Evolutionary conservation across 23 tunicate species (phyloP).

Genomic region (Aplidium turbinatum): DNA sequence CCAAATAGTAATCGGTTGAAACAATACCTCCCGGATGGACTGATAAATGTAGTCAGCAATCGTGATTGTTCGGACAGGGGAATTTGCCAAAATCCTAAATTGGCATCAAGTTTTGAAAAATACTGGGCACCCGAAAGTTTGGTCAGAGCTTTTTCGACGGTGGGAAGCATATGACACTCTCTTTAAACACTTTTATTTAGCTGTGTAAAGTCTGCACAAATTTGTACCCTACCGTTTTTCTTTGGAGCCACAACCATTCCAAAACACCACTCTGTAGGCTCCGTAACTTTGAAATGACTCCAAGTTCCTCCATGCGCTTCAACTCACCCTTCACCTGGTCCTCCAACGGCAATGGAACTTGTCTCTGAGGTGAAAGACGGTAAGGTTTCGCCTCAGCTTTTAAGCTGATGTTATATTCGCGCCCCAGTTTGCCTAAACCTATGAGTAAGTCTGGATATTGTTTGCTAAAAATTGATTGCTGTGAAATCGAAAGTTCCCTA

Average conservation of each 20-base stretch:
- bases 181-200: conserved; percentile 31
- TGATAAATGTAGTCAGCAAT: conserved; percentile 32
- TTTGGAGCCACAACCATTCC: conserved; percentile 56
- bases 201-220: conserved; percentile 49
- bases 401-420: no score
- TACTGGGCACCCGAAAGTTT: conserved; percentile 24
- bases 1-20: conserved; percentile 50
- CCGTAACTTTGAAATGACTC: conserved; percentile 32
- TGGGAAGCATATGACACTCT: conserved; percentile 39
- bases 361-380: no score
- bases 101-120: conserved; percentile 52
- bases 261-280: conserved; percentile 47
- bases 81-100: conserved; percentile 63
- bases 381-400: no score
- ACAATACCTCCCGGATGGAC: conserved; percentile 37
- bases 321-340: no score
- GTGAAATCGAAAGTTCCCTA: no score
- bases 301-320: conserved; percentile 27
- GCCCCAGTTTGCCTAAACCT: no score
- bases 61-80: conserved; percentile 21
- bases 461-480: no score
- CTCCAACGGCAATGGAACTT: no score
- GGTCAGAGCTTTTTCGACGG: conserved; percentile 38
- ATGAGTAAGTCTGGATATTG: no score
- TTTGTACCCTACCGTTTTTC: conserved; percentile 29